Evolutionary conservation across 2,113 vertebrate genomes (phyloP).

Genomic region (Coturnix japonica): DNA sequence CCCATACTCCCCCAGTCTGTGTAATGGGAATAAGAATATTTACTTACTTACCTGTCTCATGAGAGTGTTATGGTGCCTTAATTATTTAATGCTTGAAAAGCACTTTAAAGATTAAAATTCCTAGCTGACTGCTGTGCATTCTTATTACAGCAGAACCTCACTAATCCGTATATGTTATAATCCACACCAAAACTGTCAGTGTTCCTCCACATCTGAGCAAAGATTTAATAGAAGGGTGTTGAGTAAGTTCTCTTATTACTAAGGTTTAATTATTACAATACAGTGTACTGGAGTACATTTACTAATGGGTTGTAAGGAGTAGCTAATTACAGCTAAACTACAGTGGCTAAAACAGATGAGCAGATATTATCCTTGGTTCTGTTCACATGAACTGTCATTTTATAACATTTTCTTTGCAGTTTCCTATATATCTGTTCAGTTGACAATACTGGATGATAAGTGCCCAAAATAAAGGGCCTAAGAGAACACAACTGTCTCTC

Average conservation of each 20-base stretch:
- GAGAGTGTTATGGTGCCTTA: constrained; percentile 12
- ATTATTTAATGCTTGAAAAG: constrained; percentile 51
- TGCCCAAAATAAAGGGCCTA: neutral
- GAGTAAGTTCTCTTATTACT: constrained; percentile 20
- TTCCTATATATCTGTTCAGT: neutral
- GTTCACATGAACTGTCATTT: neutral
- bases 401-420: neutral
- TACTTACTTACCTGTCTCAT: neutral
- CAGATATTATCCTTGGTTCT: neutral
- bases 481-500: fast-evolving
- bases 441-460: neutral
- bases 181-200: constrained; percentile 19
- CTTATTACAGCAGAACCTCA: constrained; percentile 39
- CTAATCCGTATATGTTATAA: constrained; percentile 33
- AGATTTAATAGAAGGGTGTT: constrained; percentile 31
- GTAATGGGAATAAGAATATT: neutral
- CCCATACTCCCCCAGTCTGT: neutral
- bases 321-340: constrained; percentile 38
- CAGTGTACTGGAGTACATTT: constrained; percentile 20
- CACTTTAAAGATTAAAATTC: constrained; percentile 53
- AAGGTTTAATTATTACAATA: constrained; percentile 27
- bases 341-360: constrained; percentile 33
- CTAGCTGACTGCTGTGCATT: neutral
- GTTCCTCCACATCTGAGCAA: neutral
- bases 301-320: constrained; percentile 19